Conservation (phyloP, 2,888 invertebrate genomes). For the Malthinus flaveolus region DNA sequence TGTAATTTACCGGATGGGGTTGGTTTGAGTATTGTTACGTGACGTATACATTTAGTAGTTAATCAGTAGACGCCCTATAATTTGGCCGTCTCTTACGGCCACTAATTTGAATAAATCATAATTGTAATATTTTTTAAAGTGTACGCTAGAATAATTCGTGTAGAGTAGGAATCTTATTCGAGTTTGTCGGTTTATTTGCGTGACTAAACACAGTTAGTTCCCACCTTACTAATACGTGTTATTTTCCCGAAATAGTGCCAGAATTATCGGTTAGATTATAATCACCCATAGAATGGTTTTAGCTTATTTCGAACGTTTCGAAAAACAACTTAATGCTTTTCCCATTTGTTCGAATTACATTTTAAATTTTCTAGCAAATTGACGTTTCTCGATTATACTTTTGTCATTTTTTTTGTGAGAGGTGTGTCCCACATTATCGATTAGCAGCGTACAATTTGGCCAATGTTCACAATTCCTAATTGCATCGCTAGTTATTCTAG, state of each 20-base stretch:
- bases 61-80: constrained; percentile 10
- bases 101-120: background rate
- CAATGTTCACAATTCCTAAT: background rate
- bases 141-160: no score
- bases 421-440: no score
- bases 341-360: constrained; percentile 7
- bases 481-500: constrained; percentile 1
- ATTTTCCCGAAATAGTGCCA: constrained; percentile 17
- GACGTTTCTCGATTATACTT: no score
- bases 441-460: no score
- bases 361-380: no score
- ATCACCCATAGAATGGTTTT: constrained; percentile 13
- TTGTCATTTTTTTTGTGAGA: no score
- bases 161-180: no score
- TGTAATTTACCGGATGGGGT: no score
- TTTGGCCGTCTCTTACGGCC: constrained; percentile 12
- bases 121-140: background rate
- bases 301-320: constrained; percentile 9
- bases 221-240: constrained; percentile 16
- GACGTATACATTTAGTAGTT: constrained; percentile 6
- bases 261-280: constrained; percentile 16
- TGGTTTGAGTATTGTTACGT: background rate
- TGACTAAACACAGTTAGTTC: constrained; percentile 18
- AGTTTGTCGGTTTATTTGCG: constrained; percentile 8
- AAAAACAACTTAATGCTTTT: constrained; percentile 9